phyloP scores from a whole-genome alignment of 2,888 invertebrate species.

The Dioctria linearis region DNA sequence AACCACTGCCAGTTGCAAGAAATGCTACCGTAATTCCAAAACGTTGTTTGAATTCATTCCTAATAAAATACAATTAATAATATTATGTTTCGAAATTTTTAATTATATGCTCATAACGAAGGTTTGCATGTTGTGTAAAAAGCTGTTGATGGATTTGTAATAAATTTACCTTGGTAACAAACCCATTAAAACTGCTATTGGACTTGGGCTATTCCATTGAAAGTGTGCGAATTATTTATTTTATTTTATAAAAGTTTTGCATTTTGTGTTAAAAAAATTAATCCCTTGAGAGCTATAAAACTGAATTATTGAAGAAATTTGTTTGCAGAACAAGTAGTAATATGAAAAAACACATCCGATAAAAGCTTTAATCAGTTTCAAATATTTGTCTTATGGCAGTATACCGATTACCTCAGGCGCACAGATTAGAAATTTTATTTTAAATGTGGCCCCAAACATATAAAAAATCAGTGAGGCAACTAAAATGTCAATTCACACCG shows the following conservation, averaged over 20 bases:
- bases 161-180: conserved; percentile 88
- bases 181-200: conserved; percentile 94
- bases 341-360: too few relatives aligned
- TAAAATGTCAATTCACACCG: too few relatives aligned
- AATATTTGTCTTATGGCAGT: too few relatives aligned
- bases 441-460: too few relatives aligned
- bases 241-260: conserved; percentile 31
- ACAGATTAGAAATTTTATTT: too few relatives aligned
- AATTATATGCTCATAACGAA: neutral
- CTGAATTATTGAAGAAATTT: too few relatives aligned
- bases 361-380: too few relatives aligned
- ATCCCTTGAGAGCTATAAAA: neutral
- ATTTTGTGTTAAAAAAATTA: conserved; percentile 58
- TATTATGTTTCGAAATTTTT: neutral
- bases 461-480: too few relatives aligned
- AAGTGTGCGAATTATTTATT: conserved; percentile 49
- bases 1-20: conserved; percentile 90
- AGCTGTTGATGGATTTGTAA: conserved; percentile 8
- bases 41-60: conserved; percentile 86
- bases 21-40: conserved; percentile 90
- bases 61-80: conserved; percentile 64
- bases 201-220: conserved; percentile 78
- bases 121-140: neutral
- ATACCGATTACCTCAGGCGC: too few relatives aligned
- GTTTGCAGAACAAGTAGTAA: too few relatives aligned